Percentiles rank a stretch among this genome's conserved stretches.
Conservation (phyloP, 2,888 invertebrate species). For the Catotricha subobsoleta region DNA sequence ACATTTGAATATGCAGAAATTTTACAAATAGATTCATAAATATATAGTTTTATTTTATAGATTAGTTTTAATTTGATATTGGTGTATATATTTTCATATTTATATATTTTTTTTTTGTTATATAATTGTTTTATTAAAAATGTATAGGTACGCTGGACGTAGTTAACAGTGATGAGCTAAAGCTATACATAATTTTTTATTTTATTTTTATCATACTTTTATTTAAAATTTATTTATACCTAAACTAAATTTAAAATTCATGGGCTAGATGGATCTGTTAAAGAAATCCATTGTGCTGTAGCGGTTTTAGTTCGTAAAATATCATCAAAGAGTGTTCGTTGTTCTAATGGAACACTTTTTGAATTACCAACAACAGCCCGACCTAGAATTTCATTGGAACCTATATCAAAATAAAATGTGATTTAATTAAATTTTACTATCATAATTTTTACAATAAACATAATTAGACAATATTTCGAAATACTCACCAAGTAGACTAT, state of each 20-base stretch:
- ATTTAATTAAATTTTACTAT: not conserved
- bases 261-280: slow-evolving; percentile 24
- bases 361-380: slow-evolving; percentile 34
- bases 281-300: slow-evolving; percentile 35
- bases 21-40: too few relatives aligned
- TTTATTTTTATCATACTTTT: too few relatives aligned
- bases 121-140: too few relatives aligned
- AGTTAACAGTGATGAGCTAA: too few relatives aligned
- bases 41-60: too few relatives aligned
- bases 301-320: slow-evolving; percentile 38
- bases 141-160: too few relatives aligned
- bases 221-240: too few relatives aligned
- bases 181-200: too few relatives aligned
- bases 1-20: too few relatives aligned
- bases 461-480: not conserved
- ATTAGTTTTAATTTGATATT: too few relatives aligned
- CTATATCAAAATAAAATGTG: slow-evolving; percentile 15
- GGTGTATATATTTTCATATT: too few relatives aligned
- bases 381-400: slow-evolving; percentile 36
- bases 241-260: not conserved
- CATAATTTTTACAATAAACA: not conserved
- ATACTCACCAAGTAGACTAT: slow-evolving; percentile 35
- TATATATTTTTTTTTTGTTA: too few relatives aligned
- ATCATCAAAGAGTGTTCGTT: slow-evolving; percentile 36
- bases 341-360: slow-evolving; percentile 27